phyloP scores from a whole-genome alignment of 2,797 vertebrate species.

The Sebastes dallii region DNA sequence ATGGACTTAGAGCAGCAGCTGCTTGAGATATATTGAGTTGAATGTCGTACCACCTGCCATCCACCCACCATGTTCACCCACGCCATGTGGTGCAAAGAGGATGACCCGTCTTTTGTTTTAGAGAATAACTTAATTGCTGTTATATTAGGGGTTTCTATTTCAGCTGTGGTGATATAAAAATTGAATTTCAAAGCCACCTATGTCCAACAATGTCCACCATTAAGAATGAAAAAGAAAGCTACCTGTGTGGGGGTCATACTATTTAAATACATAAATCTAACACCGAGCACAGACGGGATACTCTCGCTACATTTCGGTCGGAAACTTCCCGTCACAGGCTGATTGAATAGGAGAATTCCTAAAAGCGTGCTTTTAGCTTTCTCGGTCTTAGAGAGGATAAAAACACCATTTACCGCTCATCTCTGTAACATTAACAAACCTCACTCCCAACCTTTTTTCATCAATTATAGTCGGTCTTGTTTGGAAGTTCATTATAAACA shows the following conservation, averaged over 20 bases:
- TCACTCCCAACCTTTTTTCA: constrained; percentile 13
- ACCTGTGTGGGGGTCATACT: constrained; percentile 14
- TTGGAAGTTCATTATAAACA: constrained; percentile 45
- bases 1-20: constrained; percentile 43
- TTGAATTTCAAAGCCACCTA: background rate
- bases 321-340: constrained; percentile 20
- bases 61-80: constrained; percentile 12
- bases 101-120: background rate
- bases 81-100: background rate
- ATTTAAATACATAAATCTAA: constrained; percentile 31
- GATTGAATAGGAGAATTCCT: constrained; percentile 24
- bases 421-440: constrained; percentile 43
- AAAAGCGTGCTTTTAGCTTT: constrained; percentile 4
- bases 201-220: background rate
- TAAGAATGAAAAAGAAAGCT: background rate
- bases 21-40: constrained; percentile 44
- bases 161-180: background rate
- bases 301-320: background rate
- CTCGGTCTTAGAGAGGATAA: constrained; percentile 9
- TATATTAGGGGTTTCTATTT: background rate
- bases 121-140: background rate
- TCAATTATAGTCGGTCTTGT: constrained; percentile 17
- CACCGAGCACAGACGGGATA: background rate
- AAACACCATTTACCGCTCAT: constrained; percentile 16
- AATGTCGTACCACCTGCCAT: constrained; percentile 22